Conservation (phyloP, 1,140 invertebrate species). For the Schlechtendalia chinensis region DNA sequence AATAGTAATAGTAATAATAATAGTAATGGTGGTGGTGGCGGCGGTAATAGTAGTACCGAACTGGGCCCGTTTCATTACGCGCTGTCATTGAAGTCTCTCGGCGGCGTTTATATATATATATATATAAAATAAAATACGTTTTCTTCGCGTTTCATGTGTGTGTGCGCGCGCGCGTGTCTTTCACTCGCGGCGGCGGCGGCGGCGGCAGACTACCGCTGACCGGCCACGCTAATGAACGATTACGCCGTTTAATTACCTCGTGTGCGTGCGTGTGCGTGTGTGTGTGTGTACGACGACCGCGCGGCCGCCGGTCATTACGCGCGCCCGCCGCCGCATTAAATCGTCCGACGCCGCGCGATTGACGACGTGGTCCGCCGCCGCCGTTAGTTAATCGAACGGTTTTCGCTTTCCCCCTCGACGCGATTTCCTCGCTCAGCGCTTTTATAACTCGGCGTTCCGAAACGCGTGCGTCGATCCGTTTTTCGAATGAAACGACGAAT, state of each 20-base stretch:
- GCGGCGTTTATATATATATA: not conserved
- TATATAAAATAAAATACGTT: too few relatives aligned
- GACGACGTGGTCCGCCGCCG: not conserved
- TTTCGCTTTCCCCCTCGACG: not conserved
- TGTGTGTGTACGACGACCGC: not conserved
- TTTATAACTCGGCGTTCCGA: too few relatives aligned
- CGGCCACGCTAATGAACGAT: not conserved
- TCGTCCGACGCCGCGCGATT: not conserved
- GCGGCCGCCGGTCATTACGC: not conserved
- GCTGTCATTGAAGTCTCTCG: not conserved
- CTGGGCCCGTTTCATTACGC: not conserved
- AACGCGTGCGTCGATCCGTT: too few relatives aligned
- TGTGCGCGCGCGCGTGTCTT: not conserved
- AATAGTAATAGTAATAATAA: not conserved
- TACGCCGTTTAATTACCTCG: not conserved
- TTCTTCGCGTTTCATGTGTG: too few relatives aligned
- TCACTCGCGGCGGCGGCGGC: too few relatives aligned
- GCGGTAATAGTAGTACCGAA: not conserved
- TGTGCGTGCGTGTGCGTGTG: not conserved
- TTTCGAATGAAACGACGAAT: too few relatives aligned
- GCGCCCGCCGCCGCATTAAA: constrained; percentile 1
- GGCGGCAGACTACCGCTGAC: too few relatives aligned
- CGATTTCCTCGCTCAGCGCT: too few relatives aligned
- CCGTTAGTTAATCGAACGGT: not conserved
- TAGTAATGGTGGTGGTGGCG: too few relatives aligned